phyloP scores from a whole-genome alignment of 2,113 vertebrate species.

The Clupea harengus region DNA sequence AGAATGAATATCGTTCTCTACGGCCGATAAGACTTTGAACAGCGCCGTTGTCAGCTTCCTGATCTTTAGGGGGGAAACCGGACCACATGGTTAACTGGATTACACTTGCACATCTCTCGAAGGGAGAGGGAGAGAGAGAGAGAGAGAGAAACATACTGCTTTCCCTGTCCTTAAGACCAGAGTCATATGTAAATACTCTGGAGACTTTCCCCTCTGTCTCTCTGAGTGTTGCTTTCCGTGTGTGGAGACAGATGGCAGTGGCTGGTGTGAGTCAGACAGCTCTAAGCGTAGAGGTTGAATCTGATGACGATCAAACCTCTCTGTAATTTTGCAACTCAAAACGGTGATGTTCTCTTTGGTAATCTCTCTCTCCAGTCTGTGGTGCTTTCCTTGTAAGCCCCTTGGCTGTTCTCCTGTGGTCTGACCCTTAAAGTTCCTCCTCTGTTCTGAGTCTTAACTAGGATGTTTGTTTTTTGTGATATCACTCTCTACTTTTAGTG shows the following conservation, averaged over 20 bases:
- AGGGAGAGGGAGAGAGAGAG: conserved; percentile 46
- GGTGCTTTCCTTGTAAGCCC: not conserved
- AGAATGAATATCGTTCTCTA: conserved; percentile 61
- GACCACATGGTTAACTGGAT: conserved; percentile 62
- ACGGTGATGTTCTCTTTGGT: too few relatives aligned
- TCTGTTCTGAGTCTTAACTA: not conserved
- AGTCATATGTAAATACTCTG: not conserved
- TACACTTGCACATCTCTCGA: conserved; percentile 47
- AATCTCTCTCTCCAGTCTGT: not conserved
- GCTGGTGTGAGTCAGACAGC: not conserved
- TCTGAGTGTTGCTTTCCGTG: not conserved
- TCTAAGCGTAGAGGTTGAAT: not conserved
- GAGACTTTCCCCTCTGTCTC: not conserved
- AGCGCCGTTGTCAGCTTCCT: conserved; percentile 40
- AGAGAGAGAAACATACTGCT: conserved; percentile 24
- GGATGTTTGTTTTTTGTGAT: not conserved
- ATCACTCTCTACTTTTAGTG: not conserved
- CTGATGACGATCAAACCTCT: not conserved
- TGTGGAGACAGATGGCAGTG: not conserved
- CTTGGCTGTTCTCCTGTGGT: not conserved
- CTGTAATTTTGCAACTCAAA: too few relatives aligned
- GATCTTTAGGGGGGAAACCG: conserved; percentile 47
- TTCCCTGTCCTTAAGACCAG: not conserved
- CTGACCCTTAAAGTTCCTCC: not conserved
- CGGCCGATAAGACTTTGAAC: conserved; percentile 56